Conservation (phyloP, 2,113 vertebrate species). For the Syngnathus scovelli region DNA sequence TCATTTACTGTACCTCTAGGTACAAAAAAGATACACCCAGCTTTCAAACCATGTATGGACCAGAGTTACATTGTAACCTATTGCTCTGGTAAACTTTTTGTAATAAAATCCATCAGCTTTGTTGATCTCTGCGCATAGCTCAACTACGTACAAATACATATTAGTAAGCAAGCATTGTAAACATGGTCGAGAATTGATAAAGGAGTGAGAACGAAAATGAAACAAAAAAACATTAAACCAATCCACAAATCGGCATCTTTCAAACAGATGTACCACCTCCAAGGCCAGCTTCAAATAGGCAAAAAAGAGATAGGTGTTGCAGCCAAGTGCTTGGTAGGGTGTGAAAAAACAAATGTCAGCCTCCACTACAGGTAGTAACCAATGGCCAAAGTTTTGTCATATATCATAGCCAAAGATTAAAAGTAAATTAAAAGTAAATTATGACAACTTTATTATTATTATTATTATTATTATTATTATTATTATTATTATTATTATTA, state of each 20-base stretch:
- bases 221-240: neutral
- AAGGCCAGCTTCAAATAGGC: neutral
- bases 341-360: neutral
- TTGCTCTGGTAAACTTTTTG: neutral
- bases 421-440: neutral
- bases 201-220: neutral
- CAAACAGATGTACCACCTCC: slow-evolving; percentile 12
- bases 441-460: neutral
- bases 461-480: no score
- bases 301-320: neutral
- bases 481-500: no score
- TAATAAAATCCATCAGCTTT: neutral
- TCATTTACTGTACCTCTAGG: slow-evolving; percentile 48
- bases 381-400: neutral
- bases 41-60: neutral
- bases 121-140: neutral
- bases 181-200: neutral
- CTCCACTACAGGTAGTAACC: neutral
- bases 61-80: neutral
- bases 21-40: slow-evolving; percentile 20
- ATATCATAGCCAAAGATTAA: neutral
- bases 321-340: neutral
- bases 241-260: neutral
- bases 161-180: neutral
- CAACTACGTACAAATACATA: neutral